These are phyloP conservation scores for Anorthoa munda DNA, from an alignment of 2,888 invertebrate genomes.

Conservation along the genomic window DNA sequence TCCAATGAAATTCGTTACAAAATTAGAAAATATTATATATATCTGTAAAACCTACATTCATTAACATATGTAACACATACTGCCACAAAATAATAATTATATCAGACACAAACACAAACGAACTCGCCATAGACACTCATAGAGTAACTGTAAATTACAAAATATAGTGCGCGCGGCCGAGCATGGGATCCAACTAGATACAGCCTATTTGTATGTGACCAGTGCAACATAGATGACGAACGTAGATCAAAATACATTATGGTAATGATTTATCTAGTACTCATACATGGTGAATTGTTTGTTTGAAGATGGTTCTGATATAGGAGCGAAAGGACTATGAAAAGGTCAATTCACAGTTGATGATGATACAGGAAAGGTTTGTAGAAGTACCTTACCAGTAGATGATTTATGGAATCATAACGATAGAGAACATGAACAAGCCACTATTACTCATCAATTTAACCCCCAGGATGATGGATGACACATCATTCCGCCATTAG, in stretches of 20 bases:
- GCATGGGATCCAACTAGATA: conserved; percentile 44
- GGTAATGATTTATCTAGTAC: conserved; percentile 15
- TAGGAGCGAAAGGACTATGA: background rate
- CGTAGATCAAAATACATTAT: conserved; percentile 21
- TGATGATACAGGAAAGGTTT: background rate
- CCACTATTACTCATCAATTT: no score
- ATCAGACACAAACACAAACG: conserved; percentile 10
- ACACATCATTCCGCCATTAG: no score
- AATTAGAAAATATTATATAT: no score
- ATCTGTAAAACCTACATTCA: conserved; percentile 21
- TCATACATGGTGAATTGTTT: background rate
- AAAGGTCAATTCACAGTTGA: no score
- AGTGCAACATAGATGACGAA: conserved; percentile 22
- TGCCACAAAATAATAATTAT: conserved; percentile 29
- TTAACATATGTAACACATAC: conserved; percentile 11
- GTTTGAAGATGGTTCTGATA: background rate
- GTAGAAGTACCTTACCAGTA: background rate
- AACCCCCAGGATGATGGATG: no score
- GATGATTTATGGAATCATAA: background rate
- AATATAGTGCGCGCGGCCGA: conserved; percentile 62
- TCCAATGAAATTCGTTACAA: no score
- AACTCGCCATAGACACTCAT: background rate
- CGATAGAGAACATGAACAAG: no score
- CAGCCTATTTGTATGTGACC: conserved; percentile 50
- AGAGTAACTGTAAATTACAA: conserved; percentile 64